Evolutionary conservation across 2,113 vertebrate species (phyloP).

Genomic region (Microtus ochrogaster): DNA sequence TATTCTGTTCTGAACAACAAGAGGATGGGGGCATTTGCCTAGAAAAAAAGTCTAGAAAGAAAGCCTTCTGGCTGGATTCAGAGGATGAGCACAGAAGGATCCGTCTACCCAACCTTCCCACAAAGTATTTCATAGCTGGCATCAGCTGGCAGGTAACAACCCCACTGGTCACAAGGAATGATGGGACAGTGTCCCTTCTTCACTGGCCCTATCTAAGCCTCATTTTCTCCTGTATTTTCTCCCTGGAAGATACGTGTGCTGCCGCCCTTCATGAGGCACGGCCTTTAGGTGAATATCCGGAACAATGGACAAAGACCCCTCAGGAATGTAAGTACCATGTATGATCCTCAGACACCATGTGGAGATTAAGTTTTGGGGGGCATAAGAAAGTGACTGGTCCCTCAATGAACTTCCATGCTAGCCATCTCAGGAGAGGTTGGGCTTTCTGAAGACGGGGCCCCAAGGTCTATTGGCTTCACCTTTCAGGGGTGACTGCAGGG

Average conservation of each 20-base stretch:
- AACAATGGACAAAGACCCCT: not conserved
- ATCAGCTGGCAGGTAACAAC: too few relatives aligned
- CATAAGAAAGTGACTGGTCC: not conserved
- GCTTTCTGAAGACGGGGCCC: not conserved
- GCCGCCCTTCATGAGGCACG: not conserved
- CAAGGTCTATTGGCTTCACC: fast-evolving
- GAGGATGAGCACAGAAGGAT: not conserved
- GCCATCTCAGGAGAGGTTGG: fast-evolving
- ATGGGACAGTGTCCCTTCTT: fast-evolving
- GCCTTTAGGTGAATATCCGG: not conserved
- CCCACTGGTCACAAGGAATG: not conserved
- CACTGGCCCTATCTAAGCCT: not conserved
- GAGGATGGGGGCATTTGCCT: not conserved
- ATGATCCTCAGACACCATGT: not conserved
- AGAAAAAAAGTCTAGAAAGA: not conserved
- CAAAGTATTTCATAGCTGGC: not conserved
- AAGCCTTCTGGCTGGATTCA: not conserved
- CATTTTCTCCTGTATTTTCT: not conserved
- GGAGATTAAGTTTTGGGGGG: not conserved
- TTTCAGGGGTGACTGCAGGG: fast-evolving
- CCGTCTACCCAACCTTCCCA: too few relatives aligned
- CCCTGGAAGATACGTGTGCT: not conserved
- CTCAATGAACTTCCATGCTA: fast-evolving
- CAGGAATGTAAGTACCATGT: not conserved
- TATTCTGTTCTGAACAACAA: not conserved